Percentiles rank a stretch among this genome's conserved stretches.
These are phyloP conservation scores for Acanthurus tractus DNA, from an alignment of 2,797 vertebrate species.

Conservation along the genomic window DNA sequence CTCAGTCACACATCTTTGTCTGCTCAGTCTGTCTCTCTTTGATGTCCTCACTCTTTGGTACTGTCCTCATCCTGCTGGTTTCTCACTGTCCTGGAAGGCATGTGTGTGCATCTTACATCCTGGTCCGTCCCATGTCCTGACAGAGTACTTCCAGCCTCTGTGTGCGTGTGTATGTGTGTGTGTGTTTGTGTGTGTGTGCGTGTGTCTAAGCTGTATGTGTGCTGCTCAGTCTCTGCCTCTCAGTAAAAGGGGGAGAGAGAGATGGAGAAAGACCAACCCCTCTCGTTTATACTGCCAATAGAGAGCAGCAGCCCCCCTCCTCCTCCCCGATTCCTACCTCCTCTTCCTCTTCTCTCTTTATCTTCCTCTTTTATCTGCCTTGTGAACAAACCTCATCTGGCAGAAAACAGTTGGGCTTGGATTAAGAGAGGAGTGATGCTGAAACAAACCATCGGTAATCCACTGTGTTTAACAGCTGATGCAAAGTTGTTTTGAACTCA, in stretches of 20 bases:
- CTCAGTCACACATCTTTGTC: conserved; percentile 57
- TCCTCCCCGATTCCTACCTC: conserved; percentile 36
- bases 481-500: conserved; percentile 33
- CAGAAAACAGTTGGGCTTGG: conserved; percentile 48
- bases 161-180: conserved; percentile 26
- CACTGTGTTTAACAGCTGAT: conserved; percentile 40
- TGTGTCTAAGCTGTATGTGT: conserved; percentile 30
- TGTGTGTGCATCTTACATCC: conserved; percentile 33
- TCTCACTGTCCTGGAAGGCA: conserved; percentile 25
- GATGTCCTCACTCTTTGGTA: conserved; percentile 42
- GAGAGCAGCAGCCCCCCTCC: conserved; percentile 58
- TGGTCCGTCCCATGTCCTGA: conserved; percentile 48
- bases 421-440: conserved; percentile 29
- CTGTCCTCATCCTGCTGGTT: conserved; percentile 52
- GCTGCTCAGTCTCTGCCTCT: conserved; percentile 48
- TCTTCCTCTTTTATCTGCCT: conserved; percentile 61
- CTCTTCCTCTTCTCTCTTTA: conserved; percentile 49
- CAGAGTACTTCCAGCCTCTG: conserved; percentile 44
- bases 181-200: conserved; percentile 29
- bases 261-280: conserved; percentile 73
- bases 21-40: conserved; percentile 20
- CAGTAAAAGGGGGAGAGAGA: conserved; percentile 60
- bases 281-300: conserved; percentile 76
- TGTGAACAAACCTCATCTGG: conserved; percentile 66
- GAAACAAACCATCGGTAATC: conserved; percentile 31